A percentile compares a stretch with the other conserved stretches of the same genome.
Conservation (phyloP, 2,888 invertebrate species). For the Mayetiola destructor region DNA sequence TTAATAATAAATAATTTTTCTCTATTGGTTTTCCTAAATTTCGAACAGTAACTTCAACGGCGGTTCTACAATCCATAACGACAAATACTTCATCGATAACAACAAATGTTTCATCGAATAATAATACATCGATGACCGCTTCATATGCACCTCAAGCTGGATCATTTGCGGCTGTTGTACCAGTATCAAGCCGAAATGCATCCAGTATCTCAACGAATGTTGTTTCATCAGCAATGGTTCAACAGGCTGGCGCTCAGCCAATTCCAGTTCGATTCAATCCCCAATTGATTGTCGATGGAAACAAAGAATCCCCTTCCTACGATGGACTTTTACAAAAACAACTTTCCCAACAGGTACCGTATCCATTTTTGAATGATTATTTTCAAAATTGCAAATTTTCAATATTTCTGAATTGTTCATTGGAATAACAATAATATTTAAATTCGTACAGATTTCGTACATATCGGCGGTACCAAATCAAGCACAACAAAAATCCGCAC, state of each 20-base stretch:
- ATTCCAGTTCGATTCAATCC: slow-evolving; percentile 28
- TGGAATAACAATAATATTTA: not conserved
- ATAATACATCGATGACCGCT: slow-evolving; percentile 22
- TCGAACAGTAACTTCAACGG: slow-evolving; percentile 18
- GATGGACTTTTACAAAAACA: not conserved
- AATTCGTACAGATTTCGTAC: not conserved
- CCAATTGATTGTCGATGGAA: slow-evolving; percentile 21
- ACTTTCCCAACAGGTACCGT: slow-evolving; percentile 14
- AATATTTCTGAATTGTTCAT: not conserved
- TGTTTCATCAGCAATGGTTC: not conserved
- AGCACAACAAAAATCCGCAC: not conserved
- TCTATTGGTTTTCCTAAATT: too few species aligned
- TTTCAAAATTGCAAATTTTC: not conserved
- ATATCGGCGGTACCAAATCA: slow-evolving; percentile 1
- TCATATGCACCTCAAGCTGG: slow-evolving; percentile 29
- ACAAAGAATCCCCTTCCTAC: not conserved
- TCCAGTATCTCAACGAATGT: slow-evolving; percentile 19
- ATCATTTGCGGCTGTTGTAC: slow-evolving; percentile 34
- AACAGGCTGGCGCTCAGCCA: not conserved
- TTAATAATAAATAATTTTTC: too few species aligned
- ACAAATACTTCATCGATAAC: slow-evolving; percentile 3
- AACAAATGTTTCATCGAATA: slow-evolving; percentile 21
- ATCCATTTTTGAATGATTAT: too few species aligned
- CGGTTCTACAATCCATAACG: not conserved
- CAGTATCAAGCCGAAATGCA: slow-evolving; percentile 24